Base-by-base conservation (phyloP, 2,113 vertebrate species). In the Dicerorhinus sumatrensis region DNA sequence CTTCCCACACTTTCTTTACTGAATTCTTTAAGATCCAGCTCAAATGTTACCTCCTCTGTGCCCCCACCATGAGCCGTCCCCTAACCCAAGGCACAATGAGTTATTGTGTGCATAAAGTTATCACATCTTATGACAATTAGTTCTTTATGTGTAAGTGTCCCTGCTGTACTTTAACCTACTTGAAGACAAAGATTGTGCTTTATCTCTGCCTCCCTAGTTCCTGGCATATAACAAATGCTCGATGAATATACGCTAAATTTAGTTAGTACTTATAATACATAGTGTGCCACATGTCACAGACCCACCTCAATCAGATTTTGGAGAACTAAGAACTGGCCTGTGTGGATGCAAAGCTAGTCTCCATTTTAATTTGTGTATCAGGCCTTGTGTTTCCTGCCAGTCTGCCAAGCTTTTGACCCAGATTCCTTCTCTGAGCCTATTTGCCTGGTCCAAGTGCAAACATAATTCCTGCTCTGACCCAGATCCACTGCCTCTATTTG, bases 371-470 rank as follows among this genome's bases (percentile, higher is more conserved):
- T 72, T 91, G 75, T 62, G n/a, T 54, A 75, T 60, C 80, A 73
- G 80, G 79, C 58, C 72, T 96, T 76, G 10, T 77, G 79, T 95
- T 98, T 92, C 92, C 80, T 84, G 17, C 85, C 27, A 36, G 51
- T 60, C 69, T 97, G 97, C 97, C 96, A 98, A 96, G 42, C 60
- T 88, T 97, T 69, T 94, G 97, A 97, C 97, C 97, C 91, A 96
- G 93, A 96, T 97, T 97, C 96, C 39, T 91, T 84, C 91, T 91
- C 80, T 33, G 87, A 96, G 73, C 31, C 91, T 97, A 54, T 89
- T 77, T 90, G 73, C 73, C 72, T 63, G 67, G 86, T 65, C 95
- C 95, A 92, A 87, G 70, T 92, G 56, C 91, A 88, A 96, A 95
- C 80, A 89, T 82, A 89, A 82, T 60, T 96, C 94, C 69, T 73